Conservation (phyloP, 2,113 vertebrate genomes). For the Vombatus ursinus region DNA sequence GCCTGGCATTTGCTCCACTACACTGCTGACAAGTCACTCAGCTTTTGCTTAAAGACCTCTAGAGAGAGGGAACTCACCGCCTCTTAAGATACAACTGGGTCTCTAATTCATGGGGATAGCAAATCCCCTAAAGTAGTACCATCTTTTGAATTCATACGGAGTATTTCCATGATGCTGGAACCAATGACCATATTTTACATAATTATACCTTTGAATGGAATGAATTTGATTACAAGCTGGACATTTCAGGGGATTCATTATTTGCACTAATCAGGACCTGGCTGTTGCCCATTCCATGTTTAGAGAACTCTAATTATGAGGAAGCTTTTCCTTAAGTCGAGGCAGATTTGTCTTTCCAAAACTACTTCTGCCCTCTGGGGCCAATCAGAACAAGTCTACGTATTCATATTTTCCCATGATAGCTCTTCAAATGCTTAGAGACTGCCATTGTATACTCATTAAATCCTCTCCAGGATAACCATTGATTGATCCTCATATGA, state of each 20-base stretch:
- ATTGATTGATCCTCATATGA: background rate
- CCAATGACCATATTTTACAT: background rate
- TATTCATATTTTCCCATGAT: background rate
- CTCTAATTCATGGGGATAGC: background rate
- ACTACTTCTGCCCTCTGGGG: background rate
- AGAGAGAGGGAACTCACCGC: background rate
- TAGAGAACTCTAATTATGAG: too few species aligned
- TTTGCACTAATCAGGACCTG: background rate
- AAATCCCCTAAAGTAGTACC: background rate
- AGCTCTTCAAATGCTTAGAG: background rate
- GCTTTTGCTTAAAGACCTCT: background rate
- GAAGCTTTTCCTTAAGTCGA: too few species aligned
- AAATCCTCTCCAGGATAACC: background rate
- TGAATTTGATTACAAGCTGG: background rate
- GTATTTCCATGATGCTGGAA: background rate
- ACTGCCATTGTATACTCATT: background rate
- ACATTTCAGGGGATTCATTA: background rate
- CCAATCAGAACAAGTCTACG: too few species aligned
- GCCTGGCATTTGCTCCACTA: background rate
- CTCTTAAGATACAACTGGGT: background rate
- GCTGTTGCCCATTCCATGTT: background rate
- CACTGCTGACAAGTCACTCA: background rate
- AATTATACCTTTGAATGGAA: background rate
- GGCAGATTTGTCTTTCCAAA: background rate
- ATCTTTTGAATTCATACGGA: background rate